These are phyloP conservation scores for Drosophila helvetica DNA, from an alignment of 2,888 invertebrate genomes.

Conservation along the genomic window DNA sequence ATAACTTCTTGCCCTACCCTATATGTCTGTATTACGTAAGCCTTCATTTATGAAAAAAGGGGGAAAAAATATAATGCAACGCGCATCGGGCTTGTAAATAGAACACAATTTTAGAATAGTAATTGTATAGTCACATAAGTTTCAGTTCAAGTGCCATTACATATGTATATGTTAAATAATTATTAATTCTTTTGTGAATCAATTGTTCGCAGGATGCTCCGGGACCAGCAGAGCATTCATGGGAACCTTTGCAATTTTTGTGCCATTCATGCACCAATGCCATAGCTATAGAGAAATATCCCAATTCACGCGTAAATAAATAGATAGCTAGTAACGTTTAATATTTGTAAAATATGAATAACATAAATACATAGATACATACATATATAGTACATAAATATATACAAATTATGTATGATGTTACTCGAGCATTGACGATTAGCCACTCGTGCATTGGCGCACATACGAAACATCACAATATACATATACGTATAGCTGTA, in stretches of 20 bases:
- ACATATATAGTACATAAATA: conserved; percentile 22
- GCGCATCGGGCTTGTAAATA: conserved; percentile 52
- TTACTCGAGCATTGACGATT: conserved; percentile 8
- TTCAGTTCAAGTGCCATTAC: conserved; percentile 76
- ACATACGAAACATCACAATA: neutral
- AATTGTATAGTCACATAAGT: conserved; percentile 56
- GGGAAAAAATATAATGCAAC: conserved; percentile 7
- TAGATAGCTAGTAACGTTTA: conserved; percentile 50
- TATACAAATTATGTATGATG: conserved; percentile 13
- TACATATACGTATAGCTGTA: conserved; percentile 3
- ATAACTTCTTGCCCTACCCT: no score
- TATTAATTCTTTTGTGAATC: conserved; percentile 37
- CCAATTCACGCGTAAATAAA: conserved; percentile 17
- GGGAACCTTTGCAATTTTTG: conserved; percentile 60
- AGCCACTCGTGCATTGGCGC: neutral
- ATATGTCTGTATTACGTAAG: neutral
- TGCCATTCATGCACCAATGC: conserved; percentile 75
- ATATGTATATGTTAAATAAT: conserved; percentile 12
- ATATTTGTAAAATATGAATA: conserved; percentile 33
- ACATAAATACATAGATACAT: conserved; percentile 11
- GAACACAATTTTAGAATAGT: conserved; percentile 25
- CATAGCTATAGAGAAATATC: conserved; percentile 58
- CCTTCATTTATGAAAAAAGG: neutral
- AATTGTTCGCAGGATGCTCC: conserved; percentile 26
- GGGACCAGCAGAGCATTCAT: conserved; percentile 1